Base-by-base conservation (phyloP, 2,888 invertebrate genomes). In the Chorisops tibialis region DNA sequence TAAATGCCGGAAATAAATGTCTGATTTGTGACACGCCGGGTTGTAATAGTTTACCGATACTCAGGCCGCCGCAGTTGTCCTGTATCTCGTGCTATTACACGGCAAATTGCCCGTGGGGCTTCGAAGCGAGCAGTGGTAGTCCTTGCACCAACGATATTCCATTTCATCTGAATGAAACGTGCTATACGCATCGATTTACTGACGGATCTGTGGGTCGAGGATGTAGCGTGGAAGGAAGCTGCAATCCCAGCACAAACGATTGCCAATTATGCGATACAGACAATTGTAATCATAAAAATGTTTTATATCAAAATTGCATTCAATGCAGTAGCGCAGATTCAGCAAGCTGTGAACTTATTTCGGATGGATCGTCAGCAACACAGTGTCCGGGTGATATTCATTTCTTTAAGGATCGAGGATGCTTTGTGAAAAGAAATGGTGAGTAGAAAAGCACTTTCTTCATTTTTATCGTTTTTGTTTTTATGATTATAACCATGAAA, bases 41-140 rank as follows among this genome's bases (percentile, higher is more conserved):
- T 35, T 75, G 75, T 65, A 75, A 75, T 63, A 58, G 22, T 9
- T 62, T 52, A 47, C 62, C 68, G 9, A 39, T 56, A 11, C 41
- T 41, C 1, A 24, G 50, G 43, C 3, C 51, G 7, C 58, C 68
- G 1, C n/a, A 50, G 16, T 48, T 68, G 2, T n/a, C 18, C 0
- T 70, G 69, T 50, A 64, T 67, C 24, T 54, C 66, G 21, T 70
- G 69, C 47, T 58, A 62, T 6, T 37, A 56, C 18, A 18, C 66
- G 12, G 16, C 47, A 5, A 24, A 47, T 7, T 68, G 67, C 47
- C 24, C 58, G 12, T 64, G 64, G 62, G 65, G 64, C 4, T 48
- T 19, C 21, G n/a, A 21, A 14, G 6, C 5, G 6, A 12, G 6
- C 5, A 30, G 19, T 19, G 59, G 47, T 7, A 30, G 22, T 14